Evolutionary conservation across 2,113 vertebrate species (phyloP).

Genomic region (Hippocampus barbouri): DNA sequence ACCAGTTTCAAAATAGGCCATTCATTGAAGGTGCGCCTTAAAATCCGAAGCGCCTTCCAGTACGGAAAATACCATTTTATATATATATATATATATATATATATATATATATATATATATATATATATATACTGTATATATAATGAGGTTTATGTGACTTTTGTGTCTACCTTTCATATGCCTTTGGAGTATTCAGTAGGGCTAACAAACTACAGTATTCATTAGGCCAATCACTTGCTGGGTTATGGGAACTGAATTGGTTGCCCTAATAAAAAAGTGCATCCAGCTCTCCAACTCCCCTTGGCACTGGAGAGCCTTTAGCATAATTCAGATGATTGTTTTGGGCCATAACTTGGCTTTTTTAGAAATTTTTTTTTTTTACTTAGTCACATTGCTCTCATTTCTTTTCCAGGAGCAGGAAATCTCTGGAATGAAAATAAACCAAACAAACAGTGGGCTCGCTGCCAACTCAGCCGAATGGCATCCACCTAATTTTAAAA

Average conservation of each 20-base stretch:
- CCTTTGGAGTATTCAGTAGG: too few species aligned
- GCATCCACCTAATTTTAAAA: neutral
- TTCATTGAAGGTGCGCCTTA: too few species aligned
- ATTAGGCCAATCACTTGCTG: neutral
- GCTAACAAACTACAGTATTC: neutral
- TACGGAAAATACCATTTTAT: too few species aligned
- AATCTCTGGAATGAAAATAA: neutral
- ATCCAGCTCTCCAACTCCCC: neutral
- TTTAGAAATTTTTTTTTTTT: neutral
- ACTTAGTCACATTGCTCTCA: neutral
- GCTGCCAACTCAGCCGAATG: neutral
- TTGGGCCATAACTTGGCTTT: neutral
- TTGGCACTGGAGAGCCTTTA: neutral
- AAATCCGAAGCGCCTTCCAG: too few species aligned
- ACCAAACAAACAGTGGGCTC: too few species aligned
- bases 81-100: too few species aligned
- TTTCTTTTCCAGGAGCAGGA: neutral
- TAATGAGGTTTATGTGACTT: too few species aligned
- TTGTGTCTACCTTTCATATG: too few species aligned
- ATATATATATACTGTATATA: too few species aligned
- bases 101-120: too few species aligned
- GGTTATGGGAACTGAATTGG: neutral
- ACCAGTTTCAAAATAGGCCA: too few species aligned
- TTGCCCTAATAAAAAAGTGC: neutral
- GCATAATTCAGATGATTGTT: neutral